Conservation (phyloP, 2,113 vertebrate species). For the Anser cygnoides region DNA sequence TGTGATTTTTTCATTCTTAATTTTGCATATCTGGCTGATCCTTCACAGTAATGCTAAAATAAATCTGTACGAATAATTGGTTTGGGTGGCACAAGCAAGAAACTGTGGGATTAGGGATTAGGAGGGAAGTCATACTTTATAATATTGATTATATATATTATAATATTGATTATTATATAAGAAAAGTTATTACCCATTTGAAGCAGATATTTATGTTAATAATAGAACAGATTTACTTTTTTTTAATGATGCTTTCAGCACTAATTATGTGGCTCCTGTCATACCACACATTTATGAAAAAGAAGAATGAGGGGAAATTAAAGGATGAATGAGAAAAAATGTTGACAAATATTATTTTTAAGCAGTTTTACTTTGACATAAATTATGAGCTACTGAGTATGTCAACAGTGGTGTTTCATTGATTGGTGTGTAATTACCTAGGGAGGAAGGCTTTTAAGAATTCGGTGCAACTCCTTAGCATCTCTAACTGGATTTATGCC, state of each 20-base stretch:
- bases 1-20: neutral
- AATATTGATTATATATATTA: neutral
- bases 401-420: neutral
- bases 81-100: neutral
- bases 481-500: slow-evolving; percentile 11
- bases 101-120: neutral
- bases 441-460: neutral
- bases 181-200: neutral
- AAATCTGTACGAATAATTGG: neutral
- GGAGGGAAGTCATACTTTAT: neutral
- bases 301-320: neutral
- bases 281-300: neutral
- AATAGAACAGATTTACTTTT: neutral
- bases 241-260: neutral
- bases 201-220: neutral
- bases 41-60: neutral
- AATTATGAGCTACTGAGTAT: neutral
- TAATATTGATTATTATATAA: neutral
- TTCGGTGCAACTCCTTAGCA: neutral
- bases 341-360: slow-evolving; percentile 22
- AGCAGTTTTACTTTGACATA: neutral
- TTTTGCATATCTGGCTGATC: neutral
- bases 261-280: neutral
- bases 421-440: neutral
- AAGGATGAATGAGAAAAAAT: slow-evolving; percentile 6